phyloP scores from a whole-genome alignment of 2,888 invertebrate species.

The Hyles lineata region DNA sequence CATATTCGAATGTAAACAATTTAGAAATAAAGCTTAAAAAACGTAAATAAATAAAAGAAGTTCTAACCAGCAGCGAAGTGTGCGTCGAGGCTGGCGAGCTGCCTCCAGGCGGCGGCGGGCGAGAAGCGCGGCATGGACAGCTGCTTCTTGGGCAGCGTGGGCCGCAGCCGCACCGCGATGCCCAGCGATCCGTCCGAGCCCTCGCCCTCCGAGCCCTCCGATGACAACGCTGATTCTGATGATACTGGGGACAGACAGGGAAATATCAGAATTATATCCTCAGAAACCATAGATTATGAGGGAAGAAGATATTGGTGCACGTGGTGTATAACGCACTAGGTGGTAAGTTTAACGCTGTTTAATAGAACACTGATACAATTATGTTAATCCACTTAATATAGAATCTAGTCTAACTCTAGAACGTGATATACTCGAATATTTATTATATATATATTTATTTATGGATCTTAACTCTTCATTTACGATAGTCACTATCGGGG shows the following conservation, averaged over 20 bases:
- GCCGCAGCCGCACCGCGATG: constrained; percentile 89
- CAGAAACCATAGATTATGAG: background rate
- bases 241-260: constrained; percentile 62
- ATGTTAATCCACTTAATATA: too few species aligned
- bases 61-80: constrained; percentile 68
- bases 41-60: background rate
- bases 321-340: too few species aligned
- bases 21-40: background rate
- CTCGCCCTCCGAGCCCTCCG: constrained; percentile 80
- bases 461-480: too few species aligned
- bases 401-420: too few species aligned
- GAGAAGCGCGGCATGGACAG: constrained; percentile 92
- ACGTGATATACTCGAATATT: too few species aligned
- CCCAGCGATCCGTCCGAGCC: constrained; percentile 83
- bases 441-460: too few species aligned
- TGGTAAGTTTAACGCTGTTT: too few species aligned
- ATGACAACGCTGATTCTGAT: constrained; percentile 85
- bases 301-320: background rate
- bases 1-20: too few species aligned
- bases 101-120: constrained; percentile 93
- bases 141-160: constrained; percentile 92
- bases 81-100: constrained; percentile 87
- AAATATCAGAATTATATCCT: background rate
- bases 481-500: too few species aligned
- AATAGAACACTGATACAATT: too few species aligned